Base-by-base conservation (phyloP, 2,888 invertebrate genomes). In the Seira musarum region DNA sequence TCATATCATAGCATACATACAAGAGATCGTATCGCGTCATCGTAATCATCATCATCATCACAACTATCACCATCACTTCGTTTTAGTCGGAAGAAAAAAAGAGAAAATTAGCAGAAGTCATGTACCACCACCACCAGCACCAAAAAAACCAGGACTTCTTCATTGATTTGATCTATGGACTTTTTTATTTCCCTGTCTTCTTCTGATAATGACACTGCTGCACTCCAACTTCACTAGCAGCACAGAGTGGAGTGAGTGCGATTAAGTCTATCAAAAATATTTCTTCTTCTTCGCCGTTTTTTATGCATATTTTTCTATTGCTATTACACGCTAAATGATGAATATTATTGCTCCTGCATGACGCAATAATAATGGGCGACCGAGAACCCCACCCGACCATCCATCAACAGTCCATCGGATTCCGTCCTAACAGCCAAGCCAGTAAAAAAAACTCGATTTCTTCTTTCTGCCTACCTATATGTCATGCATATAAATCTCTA, bases 331-430 rank as follows among this genome's bases (percentile, higher is more conserved):
- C 15, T 53, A 53, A 53, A 73, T 79, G 79, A 76, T 80, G 80
- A 80, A 80, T 80, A 80, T 75, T 80, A 80, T 75, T 80, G 80
- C 79, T 74, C 25, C 70, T 80, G 80, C 80, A 80, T 80, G 80
- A 80, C 80, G 80, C 80, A 80, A 76, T 80, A 80, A 80, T 80
- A 80, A 75, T 71, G 75, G 78, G 82, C 65, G 69, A 53, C 53
- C 17, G 40, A 79, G 74, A 82, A 70, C 82, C 79, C 78, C 64
- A 68, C 78, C 82, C 82, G 74, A 67, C 82, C 73, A 81, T 77
- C 77, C 81, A 81, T 78, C 81, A 81, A 61, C 78, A 81, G 73
- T 78, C 74, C 70, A 74, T 78, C 78, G 64, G 70, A 53, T 8
- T 30, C 8, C 30, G 2, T 30, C 30, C 30, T 30, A 30, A 63